Evolutionary conservation across 2,797 vertebrate species (phyloP), one percentile per base, ranked within the genome.

Genomic region (Myiotriccus ornatus): DNA sequence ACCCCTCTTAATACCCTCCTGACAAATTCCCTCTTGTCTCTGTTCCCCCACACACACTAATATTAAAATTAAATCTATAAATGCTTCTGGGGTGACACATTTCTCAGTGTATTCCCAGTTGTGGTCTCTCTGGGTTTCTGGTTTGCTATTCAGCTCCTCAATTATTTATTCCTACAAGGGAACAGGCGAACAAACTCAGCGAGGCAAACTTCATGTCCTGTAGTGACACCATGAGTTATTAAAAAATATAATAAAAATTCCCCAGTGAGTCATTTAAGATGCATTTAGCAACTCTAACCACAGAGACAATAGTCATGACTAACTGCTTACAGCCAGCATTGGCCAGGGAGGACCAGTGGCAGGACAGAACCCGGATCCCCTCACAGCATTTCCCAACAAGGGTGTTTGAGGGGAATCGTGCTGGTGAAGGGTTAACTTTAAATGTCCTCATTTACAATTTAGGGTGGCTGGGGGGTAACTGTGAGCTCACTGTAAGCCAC

Each of bases 181-280:
- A 94, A 92, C 0, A 9, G 67, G 86, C 71, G 85, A 94, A 92
- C 71, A 94, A 90, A 87, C 50, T 89, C 94, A 68, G 57, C 2
- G 2, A 91, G 92, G 91, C 76, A 89, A 95, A 95, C 89, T 95
- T 94, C 1, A 2, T 93, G 89, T 84, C 94, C 87, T 85, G 76
- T 81, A 93, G 92, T 94, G 89, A 94, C 87, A 91, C 60, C 0
- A 0, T 34, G 60, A 85, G 76, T 87, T 93, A 96, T 92, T 87
- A 86, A 84, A 92, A 78, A 89, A 70, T 67, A 93, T 8, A 74
- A 50, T 24, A 63, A 84, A 89, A 90, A 75, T 49, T 87, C 84
- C 90, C 86, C 70, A 57, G 3, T 93, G 94, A 93, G 89, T 92
- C 89, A 95, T 64, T 89, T 83, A 64, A 89, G 85, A 91, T 71